Base-by-base conservation (phyloP, 2,888 invertebrate species). In the Dolichopus griseipennis region DNA sequence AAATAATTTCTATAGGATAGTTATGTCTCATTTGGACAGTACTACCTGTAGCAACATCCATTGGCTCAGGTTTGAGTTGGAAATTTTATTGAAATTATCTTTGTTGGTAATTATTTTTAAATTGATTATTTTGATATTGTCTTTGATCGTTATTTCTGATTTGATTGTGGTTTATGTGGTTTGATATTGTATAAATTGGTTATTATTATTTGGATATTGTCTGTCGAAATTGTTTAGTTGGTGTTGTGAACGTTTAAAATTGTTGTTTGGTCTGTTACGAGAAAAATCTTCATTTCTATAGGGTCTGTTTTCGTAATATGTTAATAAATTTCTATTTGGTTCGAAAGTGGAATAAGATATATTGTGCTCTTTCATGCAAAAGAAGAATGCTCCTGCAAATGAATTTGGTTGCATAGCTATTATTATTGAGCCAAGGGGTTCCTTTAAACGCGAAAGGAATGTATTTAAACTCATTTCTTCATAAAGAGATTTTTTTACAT, bases 1-100 rank as follows among this genome's bases (percentile, higher is more conserved):
- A n/a, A n/a, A n/a, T n/a, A 68, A 68, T 61, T 68, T 68, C 15
- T 66, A 62, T 0, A 3, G 18, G 7, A 18, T 20, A 43, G 61
- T 37, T 18, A 22, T 61, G 15, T 52, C 34, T 21, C 3, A 68
- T 65, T 68, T 37, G 43, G 52, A 61, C 10, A 61, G 22, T 62
- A 65, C 43, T 61, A 37, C 34, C 37, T 68, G 15, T 5, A 34
- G 34, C n/a, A n/a, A 61, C 62, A 21, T 68, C 68, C 68, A 68
- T 65, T n/a, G 68, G 68, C 41, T 68, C 68, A 41, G 66, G 43
- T 66, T 68, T 68, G 64, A 61, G 6, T 9, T 64, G 64, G 66
- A 33, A 33, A 33, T 52, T 33, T 33, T n/a, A n/a, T n/a, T n/a
- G n/a, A n/a, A n/a, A n/a, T n/a, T n/a, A n/a, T n/a, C n/a, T 12